These are phyloP conservation scores for Anoplophora glabripennis DNA, from an alignment of 1,140 invertebrate genomes.

Conservation along the genomic window DNA sequence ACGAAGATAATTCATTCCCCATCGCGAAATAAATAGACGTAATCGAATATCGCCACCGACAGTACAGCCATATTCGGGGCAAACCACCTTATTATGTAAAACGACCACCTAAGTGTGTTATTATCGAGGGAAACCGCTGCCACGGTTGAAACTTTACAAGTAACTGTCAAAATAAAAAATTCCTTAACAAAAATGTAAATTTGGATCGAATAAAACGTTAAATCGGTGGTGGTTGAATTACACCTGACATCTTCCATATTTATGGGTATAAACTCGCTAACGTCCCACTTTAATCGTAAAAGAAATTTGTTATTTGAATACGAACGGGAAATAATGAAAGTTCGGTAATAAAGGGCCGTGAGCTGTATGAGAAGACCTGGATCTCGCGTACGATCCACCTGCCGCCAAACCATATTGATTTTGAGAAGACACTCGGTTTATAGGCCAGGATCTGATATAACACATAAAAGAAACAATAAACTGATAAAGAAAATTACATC, in stretches of 20 bases:
- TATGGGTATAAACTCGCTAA: slow-evolving; percentile 25
- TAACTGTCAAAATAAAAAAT: too few species aligned
- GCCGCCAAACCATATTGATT: slow-evolving; percentile 32
- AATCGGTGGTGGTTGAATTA: slow-evolving; percentile 23
- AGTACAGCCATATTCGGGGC: too few species aligned
- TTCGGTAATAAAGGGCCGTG: slow-evolving; percentile 35
- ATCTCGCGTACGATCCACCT: slow-evolving; percentile 36
- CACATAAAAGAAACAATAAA: slow-evolving; percentile 1
- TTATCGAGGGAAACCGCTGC: too few species aligned
- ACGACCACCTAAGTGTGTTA: too few species aligned
- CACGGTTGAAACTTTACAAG: too few species aligned
- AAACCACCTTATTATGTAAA: too few species aligned
- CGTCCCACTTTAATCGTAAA: slow-evolving; percentile 32
- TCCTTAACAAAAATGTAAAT: slow-evolving; percentile 16
- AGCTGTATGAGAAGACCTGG: slow-evolving; percentile 35
- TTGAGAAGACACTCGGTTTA: slow-evolving; percentile 5
- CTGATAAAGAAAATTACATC: background rate
- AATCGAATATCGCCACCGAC: too few species aligned
- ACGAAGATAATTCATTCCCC: too few species aligned
- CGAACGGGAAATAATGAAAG: slow-evolving; percentile 42
- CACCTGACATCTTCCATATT: slow-evolving; percentile 29
- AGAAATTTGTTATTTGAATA: slow-evolving; percentile 43
- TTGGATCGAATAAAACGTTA: slow-evolving; percentile 30
- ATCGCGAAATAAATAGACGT: too few species aligned
- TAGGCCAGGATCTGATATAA: background rate